Base-by-base conservation (phyloP, 1,140 invertebrate genomes). In the Hycleus phaleratus region DNA sequence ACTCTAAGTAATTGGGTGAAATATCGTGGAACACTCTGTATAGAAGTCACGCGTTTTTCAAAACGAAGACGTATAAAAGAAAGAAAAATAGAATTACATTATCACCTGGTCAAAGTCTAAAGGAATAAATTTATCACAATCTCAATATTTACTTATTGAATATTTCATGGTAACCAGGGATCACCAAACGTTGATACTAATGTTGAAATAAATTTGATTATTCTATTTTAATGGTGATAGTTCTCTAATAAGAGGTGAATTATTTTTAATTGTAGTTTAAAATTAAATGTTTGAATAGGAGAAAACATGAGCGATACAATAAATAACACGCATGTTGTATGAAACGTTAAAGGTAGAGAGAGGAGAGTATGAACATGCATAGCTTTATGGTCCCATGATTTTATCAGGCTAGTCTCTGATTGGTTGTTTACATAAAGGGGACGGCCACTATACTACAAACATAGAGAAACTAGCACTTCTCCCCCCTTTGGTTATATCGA, bases 331-430 rank as follows among this genome's bases (percentile, higher is more conserved):
- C 68, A 67, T 68, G 62, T 62, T 32, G 32, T 32, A 7, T 5
- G 32, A 32, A 7, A 18, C 18, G 18, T 18, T 18, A 18, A 18
- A 32, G 32, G 32, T 32, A 32, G 32, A 32, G 32, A 5, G 32
- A 32, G 7, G 32, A 32, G 32, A 61, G 58, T 52, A 62, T 63
- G 60, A 63, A 69, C 65, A 68, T 71, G 66, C 68, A 71, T 69
- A 68, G 66, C 70, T 68, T 69, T 68, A 72, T 69, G 69, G 69
- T 70, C 68, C 71, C 71, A 70, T 71, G 71, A 72, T 71, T 72
- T 72, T 72, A 72, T 72, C 71, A 69, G 64, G 62, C 69, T 57
- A 64, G 62, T 64, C 67, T 61, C 68, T 71, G 71, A 72, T 72
- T 72, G 71, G 71, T 71, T 72, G 65, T 72, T 71, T 72, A 71